phyloP scores from a whole-genome alignment of 2,113 vertebrate genomes.

The Montifringilla adamsi region DNA sequence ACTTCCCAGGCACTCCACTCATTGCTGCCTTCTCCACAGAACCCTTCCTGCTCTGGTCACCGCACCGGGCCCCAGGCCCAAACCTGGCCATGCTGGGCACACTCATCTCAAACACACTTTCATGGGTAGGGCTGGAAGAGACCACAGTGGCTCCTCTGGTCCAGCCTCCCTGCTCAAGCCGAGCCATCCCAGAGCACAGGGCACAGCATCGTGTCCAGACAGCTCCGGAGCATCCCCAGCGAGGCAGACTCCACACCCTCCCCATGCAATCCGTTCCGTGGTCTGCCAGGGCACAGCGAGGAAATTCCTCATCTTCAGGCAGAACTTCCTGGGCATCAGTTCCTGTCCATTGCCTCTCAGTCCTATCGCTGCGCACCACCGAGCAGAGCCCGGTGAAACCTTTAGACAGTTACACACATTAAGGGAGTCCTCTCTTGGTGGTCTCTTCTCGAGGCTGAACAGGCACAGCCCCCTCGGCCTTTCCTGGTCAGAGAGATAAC shows the following conservation, averaged over 20 bases:
- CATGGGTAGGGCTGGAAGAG: not conserved
- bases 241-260: not conserved
- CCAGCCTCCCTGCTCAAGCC: not conserved
- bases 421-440: not conserved
- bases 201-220: not conserved
- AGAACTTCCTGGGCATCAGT: not conserved
- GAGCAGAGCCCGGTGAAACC: not conserved
- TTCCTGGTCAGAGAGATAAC: accelerated
- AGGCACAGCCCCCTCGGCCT: no score
- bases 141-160: no score
- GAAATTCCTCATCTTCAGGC: not conserved
- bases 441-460: not conserved
- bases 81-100: accelerated
- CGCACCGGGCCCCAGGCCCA: accelerated
- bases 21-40: accelerated
- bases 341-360: no score
- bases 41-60: not conserved
- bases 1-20: not conserved
- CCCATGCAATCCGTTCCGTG: accelerated
- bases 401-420: not conserved
- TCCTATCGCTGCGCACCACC: not conserved
- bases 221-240: not conserved
- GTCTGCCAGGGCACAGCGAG: not conserved
- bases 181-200: not conserved
- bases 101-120: accelerated